These are phyloP conservation scores for Incurvaria masculella DNA, from an alignment of 2,888 invertebrate genomes.

Conservation along the genomic window DNA sequence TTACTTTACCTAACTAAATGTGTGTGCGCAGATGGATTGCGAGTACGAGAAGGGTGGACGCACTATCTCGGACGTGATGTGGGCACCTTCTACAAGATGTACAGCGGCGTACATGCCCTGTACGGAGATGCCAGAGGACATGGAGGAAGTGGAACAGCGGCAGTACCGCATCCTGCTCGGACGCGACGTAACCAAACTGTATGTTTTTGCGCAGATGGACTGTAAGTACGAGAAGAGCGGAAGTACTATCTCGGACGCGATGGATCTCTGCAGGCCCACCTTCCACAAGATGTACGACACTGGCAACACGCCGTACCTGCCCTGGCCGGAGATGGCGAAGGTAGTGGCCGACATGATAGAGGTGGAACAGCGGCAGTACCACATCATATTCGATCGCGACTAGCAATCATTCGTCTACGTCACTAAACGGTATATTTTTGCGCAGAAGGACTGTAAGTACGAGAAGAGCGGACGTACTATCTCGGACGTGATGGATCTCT, in stretches of 20 bases:
- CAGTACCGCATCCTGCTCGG: background rate
- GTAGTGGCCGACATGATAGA: background rate
- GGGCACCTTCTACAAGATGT: background rate
- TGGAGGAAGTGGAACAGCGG: background rate
- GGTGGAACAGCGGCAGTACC: background rate
- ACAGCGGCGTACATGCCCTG: background rate
- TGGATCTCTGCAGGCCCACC: background rate
- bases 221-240: no score
- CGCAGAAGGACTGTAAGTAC: no score
- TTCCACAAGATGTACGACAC: background rate
- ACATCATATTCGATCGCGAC: no score
- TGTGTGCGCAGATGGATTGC: no score
- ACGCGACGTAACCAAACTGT: no score
- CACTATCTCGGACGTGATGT: background rate
- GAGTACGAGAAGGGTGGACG: no score
- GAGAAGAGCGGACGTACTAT: no score
- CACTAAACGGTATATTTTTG: no score
- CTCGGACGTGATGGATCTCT: background rate
- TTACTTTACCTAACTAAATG: no score
- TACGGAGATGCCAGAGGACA: background rate
- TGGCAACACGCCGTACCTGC: background rate
- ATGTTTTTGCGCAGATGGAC: no score
- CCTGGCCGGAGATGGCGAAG: background rate
- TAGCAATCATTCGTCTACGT: no score
- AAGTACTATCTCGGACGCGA: background rate